Percentiles rank a stretch among this genome's conserved stretches.
Evolutionary conservation across 1,140 invertebrate species (phyloP).

Genomic region (Drosophila sulfurigaster): DNA sequence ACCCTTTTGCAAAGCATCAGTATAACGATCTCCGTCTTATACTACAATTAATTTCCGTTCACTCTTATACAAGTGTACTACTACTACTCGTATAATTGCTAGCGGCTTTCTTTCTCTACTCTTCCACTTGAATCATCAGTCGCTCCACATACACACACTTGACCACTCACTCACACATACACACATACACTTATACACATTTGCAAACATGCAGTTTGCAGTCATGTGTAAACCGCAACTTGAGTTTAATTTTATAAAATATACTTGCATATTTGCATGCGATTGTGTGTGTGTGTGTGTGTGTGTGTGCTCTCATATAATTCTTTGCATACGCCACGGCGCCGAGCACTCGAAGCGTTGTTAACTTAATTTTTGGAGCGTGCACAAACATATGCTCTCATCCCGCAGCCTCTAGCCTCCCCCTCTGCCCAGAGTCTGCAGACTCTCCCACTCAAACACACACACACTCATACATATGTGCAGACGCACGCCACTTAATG

Average conservation of each 20-base stretch:
- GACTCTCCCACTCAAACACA: slow-evolving; percentile 61
- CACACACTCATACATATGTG: slow-evolving; percentile 29
- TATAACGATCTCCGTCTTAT: not conserved
- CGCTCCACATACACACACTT: slow-evolving; percentile 34
- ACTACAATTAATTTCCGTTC: not conserved
- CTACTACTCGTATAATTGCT: not conserved
- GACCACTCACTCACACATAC: slow-evolving; percentile 22
- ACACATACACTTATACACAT: slow-evolving; percentile 5
- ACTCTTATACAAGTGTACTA: not conserved
- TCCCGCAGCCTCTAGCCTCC: slow-evolving; percentile 9
- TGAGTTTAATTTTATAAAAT: slow-evolving; percentile 53
- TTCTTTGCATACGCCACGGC: slow-evolving; percentile 61
- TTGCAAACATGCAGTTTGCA: slow-evolving; percentile 27
- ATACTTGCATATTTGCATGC: slow-evolving; percentile 14
- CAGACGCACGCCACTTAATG: slow-evolving; percentile 68
- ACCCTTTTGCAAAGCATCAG: no score
- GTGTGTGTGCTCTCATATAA: slow-evolving; percentile 41
- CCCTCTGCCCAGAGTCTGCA: slow-evolving; percentile 28
- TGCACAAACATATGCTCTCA: slow-evolving; percentile 70
- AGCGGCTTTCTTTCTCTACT: not conserved
- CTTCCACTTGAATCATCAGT: slow-evolving; percentile 19
- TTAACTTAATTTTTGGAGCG: slow-evolving; percentile 84
- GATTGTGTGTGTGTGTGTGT: slow-evolving; percentile 13
- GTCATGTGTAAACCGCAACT: slow-evolving; percentile 55
- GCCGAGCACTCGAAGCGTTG: slow-evolving; percentile 77